These are phyloP conservation scores for Proterorhinus semilunaris DNA, from an alignment of 2,113 vertebrate genomes.

Conservation along the genomic window DNA sequence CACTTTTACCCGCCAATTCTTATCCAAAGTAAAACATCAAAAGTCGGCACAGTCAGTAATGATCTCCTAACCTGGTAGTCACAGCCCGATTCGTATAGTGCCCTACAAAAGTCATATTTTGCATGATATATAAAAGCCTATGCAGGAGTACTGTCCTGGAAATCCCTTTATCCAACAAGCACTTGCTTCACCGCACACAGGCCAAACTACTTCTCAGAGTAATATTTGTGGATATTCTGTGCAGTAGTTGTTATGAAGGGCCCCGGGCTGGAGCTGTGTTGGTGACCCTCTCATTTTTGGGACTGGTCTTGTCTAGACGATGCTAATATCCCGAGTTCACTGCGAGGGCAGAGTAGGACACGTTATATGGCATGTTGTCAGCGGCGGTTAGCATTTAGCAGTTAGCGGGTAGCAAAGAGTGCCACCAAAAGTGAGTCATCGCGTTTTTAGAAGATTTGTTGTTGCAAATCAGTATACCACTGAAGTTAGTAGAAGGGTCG, in stretches of 20 bases:
- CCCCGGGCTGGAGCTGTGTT: slow-evolving; percentile 31
- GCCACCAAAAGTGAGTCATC: slow-evolving; percentile 18
- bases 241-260: slow-evolving; percentile 25
- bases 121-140: too few species aligned
- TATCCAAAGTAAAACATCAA: too few species aligned
- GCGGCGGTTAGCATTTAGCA: slow-evolving; percentile 21
- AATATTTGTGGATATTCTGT: slow-evolving; percentile 30
- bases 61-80: too few species aligned
- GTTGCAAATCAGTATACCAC: too few species aligned
- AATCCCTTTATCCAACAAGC: too few species aligned
- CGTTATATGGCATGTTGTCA: slow-evolving; percentile 22
- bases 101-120: too few species aligned
- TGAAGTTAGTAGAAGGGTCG: too few species aligned
- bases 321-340: slow-evolving; percentile 35
- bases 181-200: not conserved
- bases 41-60: too few species aligned
- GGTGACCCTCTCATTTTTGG: slow-evolving; percentile 47
- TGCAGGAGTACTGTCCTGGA: too few species aligned
- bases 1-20: too few species aligned
- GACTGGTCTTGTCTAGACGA: slow-evolving; percentile 51
- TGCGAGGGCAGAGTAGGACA: not conserved
- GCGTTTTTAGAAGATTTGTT: not conserved
- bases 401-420: slow-evolving; percentile 31
- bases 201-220: not conserved
- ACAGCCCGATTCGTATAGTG: too few species aligned